Evolutionary conservation across 2,797 vertebrate species (phyloP).

Genomic region (Chelmon rostratus): DNA sequence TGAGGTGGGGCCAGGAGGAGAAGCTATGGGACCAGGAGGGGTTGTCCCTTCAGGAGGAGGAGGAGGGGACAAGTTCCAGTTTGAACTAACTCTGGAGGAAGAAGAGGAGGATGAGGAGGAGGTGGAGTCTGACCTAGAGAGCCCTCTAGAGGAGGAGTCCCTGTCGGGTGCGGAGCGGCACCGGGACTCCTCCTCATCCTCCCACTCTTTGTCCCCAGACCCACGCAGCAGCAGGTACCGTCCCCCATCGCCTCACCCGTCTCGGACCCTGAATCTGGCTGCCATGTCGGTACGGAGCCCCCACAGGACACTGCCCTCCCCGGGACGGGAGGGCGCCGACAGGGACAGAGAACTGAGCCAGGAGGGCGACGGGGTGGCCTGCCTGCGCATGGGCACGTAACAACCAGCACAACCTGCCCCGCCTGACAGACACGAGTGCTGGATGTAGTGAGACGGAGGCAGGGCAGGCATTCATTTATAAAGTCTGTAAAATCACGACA

Average conservation of each 20-base stretch:
- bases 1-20: slow-evolving; percentile 58
- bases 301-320: slow-evolving; percentile 67
- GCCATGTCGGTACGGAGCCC: slow-evolving; percentile 74
- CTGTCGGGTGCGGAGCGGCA: slow-evolving; percentile 71
- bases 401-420: slow-evolving; percentile 71
- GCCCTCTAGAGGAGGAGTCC: slow-evolving; percentile 82
- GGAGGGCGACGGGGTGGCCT: slow-evolving; percentile 78
- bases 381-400: slow-evolving; percentile 85
- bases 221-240: slow-evolving; percentile 63
- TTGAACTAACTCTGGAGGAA: slow-evolving; percentile 91
- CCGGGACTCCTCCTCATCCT: slow-evolving; percentile 66
- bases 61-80: slow-evolving; percentile 89
- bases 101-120: slow-evolving; percentile 85
- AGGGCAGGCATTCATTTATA: slow-evolving; percentile 65
- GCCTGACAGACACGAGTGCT: slow-evolving; percentile 54
- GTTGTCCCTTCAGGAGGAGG: slow-evolving; percentile 35
- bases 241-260: slow-evolving; percentile 68
- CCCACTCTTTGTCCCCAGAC: slow-evolving; percentile 72
- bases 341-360: slow-evolving; percentile 76
- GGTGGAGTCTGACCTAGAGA: slow-evolving; percentile 81
- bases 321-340: slow-evolving; percentile 23
- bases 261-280: slow-evolving; percentile 67
- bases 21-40: slow-evolving; percentile 45
- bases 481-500: slow-evolving; percentile 82
- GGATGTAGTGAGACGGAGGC: slow-evolving; percentile 38